A percentile compares a stretch with the other conserved stretches of the same genome.
These are phyloP conservation scores for Cheilosia scutellata DNA, from an alignment of 2,888 invertebrate genomes.

Conservation along the genomic window DNA sequence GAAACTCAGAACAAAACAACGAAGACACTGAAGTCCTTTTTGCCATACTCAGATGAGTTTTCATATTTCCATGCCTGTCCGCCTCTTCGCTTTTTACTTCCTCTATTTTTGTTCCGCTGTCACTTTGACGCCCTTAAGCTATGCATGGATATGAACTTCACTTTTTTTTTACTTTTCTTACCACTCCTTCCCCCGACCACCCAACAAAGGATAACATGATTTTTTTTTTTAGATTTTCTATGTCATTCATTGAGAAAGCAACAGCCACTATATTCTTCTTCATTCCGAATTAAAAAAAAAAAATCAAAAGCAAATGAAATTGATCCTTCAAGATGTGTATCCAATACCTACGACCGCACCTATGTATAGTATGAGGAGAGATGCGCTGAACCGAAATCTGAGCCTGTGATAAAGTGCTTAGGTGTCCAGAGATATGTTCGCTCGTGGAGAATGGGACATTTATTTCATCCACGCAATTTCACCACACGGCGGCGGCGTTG, in stretches of 20 bases:
- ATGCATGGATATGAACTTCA: constrained; percentile 47
- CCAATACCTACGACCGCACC: too few species aligned
- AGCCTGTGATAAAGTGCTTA: constrained; percentile 57
- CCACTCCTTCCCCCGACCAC: not conserved
- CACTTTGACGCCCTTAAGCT: constrained; percentile 68
- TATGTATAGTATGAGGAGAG: not conserved
- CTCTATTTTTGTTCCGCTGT: constrained; percentile 57
- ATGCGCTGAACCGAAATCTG: constrained; percentile 16
- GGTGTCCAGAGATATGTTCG: constrained; percentile 51
- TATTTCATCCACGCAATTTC: constrained; percentile 73
- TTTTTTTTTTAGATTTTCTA: constrained; percentile 7
- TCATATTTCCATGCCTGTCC: constrained; percentile 56
- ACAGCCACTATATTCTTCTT: constrained; percentile 29
- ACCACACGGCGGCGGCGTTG: constrained; percentile 51
- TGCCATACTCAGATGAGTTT: constrained; percentile 41
- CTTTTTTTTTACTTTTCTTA: constrained; percentile 1
- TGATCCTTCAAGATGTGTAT: constrained; percentile 50
- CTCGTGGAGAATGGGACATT: constrained; percentile 36
- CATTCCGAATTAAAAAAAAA: not conserved
- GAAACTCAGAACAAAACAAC: constrained; percentile 71
- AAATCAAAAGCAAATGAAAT: constrained; percentile 33
- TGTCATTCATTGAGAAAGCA: constrained; percentile 54
- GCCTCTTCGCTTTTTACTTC: constrained; percentile 35
- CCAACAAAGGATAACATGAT: constrained; percentile 55
- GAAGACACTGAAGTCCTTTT: constrained; percentile 62